Evolutionary conservation across 2,797 vertebrate species (phyloP).

Genomic region (Myotis myotis): DNA sequence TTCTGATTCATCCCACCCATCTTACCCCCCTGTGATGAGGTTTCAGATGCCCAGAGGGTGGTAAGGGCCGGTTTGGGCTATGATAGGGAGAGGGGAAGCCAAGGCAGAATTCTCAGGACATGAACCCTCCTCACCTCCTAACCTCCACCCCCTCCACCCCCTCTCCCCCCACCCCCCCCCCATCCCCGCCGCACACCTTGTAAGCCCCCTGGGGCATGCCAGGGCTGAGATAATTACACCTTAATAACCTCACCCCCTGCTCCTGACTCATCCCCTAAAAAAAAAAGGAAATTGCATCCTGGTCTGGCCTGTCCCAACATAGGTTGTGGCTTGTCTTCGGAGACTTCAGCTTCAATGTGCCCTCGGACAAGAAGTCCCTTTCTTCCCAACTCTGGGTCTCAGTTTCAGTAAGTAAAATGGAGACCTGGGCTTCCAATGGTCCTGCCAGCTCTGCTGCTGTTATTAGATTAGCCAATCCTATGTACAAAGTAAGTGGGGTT

Average conservation of each 20-base stretch:
- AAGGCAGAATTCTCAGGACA: neutral
- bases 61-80: neutral
- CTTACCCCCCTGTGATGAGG: neutral
- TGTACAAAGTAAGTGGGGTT: neutral
- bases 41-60: neutral
- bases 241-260: neutral
- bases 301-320: neutral
- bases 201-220: neutral
- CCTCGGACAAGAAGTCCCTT: neutral
- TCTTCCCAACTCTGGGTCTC: neutral
- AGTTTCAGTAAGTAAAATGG: too few relatives aligned
- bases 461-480: neutral
- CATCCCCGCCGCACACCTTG: too few relatives aligned
- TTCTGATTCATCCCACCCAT: neutral
- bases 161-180: too few relatives aligned
- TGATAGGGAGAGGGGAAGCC: neutral
- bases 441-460: neutral
- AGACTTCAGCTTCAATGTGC: neutral
- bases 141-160: too few relatives aligned
- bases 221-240: constrained; percentile 25
- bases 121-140: neutral
- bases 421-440: neutral
- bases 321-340: neutral
- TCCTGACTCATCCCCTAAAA: constrained; percentile 40
- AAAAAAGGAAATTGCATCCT: neutral